Evolutionary conservation across 2,113 vertebrate species (phyloP).

Genomic region (Pterophyllum scalare): DNA sequence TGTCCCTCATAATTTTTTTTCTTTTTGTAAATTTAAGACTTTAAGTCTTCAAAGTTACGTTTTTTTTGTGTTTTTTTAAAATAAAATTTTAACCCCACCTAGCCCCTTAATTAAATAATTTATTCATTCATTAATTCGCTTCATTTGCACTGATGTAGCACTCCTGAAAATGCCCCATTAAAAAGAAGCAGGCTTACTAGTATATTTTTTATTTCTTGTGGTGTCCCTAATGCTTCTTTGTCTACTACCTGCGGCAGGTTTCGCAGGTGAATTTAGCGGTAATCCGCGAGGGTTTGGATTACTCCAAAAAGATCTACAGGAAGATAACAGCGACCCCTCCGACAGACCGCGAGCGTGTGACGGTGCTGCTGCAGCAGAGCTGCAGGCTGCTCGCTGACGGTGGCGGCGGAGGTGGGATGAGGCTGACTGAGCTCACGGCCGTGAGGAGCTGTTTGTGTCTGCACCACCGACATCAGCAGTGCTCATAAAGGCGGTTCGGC

Average conservation of each 20-base stretch:
- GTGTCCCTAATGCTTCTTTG: background rate
- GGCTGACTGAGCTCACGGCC: slow-evolving; percentile 14
- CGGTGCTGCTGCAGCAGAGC: slow-evolving; percentile 12
- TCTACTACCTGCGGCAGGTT: background rate
- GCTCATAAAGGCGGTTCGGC: slow-evolving; percentile 71
- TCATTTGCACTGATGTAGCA: background rate
- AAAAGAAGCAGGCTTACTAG: background rate
- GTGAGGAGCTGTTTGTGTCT: slow-evolving; percentile 15
- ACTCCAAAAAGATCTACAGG: background rate
- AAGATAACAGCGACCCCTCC: slow-evolving; percentile 51
- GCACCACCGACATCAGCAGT: slow-evolving; percentile 35
- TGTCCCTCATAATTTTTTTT: background rate
- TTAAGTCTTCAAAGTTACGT: background rate
- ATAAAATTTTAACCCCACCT: too few relatives aligned
- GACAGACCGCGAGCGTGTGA: background rate
- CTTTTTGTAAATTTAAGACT: background rate
- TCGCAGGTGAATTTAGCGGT: background rate
- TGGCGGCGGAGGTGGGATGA: slow-evolving; percentile 43
- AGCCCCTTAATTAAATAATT: too few relatives aligned
- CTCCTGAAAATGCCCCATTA: background rate
- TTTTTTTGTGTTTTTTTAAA: too few relatives aligned
- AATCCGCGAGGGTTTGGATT: background rate
- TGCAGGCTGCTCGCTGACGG: slow-evolving; percentile 22
- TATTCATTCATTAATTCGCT: background rate
- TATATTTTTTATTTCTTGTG: background rate